A percentile compares a stretch with the other conserved stretches of the same genome.
These are phyloP conservation scores for Pseudonaja textilis DNA, from an alignment of 2,113 vertebrate species.

Conservation along the genomic window DNA sequence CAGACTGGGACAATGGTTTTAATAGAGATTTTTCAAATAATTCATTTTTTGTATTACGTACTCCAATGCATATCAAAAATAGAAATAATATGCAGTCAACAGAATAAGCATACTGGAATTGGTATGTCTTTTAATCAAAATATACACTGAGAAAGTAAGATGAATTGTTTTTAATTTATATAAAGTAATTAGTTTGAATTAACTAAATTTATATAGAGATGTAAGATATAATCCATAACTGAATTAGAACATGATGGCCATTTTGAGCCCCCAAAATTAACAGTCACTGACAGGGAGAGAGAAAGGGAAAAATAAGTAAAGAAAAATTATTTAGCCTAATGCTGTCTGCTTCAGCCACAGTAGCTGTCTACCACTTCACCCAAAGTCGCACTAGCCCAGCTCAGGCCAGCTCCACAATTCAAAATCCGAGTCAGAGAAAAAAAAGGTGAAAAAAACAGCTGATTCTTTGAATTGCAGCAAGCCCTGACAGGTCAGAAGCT, in stretches of 20 bases:
- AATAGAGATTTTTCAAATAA: background rate
- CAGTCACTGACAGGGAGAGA: no score
- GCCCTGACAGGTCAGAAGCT: no score
- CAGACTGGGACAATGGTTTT: background rate
- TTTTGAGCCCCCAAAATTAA: no score
- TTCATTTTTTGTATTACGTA: background rate
- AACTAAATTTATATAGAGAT: background rate
- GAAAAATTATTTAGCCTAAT: no score
- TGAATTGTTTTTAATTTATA: background rate
- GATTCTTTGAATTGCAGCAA: no score
- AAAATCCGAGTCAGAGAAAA: no score
- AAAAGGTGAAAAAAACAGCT: no score
- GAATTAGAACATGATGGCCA: background rate
- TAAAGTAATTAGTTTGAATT: background rate
- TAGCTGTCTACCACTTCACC: no score
- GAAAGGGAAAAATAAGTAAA: no score
- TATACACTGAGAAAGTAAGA: background rate
- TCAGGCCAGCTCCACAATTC: no score
- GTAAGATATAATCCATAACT: background rate
- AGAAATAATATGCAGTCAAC: background rate
- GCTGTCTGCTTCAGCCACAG: no score
- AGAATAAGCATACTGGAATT: background rate
- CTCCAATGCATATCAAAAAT: background rate
- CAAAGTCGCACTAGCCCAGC: no score
- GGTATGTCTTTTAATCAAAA: background rate